These are phyloP conservation scores for Channa striata DNA, from an alignment of 2,797 vertebrate genomes.

Conservation along the genomic window DNA sequence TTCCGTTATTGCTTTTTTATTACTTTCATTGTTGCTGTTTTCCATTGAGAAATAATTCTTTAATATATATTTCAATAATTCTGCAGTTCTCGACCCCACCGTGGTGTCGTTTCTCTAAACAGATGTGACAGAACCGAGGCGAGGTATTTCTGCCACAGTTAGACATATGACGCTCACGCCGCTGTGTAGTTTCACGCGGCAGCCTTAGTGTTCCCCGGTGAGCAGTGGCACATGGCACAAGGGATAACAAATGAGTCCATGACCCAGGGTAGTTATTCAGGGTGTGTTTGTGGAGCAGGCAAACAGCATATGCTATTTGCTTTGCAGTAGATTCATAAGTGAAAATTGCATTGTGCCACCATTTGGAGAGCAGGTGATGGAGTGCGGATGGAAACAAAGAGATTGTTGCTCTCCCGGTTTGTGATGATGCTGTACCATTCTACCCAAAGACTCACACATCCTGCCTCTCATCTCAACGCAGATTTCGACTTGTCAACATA, in stretches of 20 bases:
- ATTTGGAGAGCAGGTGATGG: constrained; percentile 77
- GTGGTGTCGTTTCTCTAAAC: constrained; percentile 52
- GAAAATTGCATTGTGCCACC: constrained; percentile 81
- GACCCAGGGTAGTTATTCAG: constrained; percentile 77
- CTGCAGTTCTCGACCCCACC: constrained; percentile 45
- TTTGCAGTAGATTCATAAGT: constrained; percentile 78
- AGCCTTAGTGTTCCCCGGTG: constrained; percentile 72
- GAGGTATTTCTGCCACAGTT: constrained; percentile 60
- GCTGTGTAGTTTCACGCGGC: constrained; percentile 63
- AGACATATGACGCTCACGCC: constrained; percentile 61
- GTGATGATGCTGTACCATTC: constrained; percentile 54
- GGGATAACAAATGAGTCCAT: constrained; percentile 81
- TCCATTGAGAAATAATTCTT: constrained; percentile 82
- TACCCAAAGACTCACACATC: constrained; percentile 63
- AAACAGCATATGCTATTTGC: constrained; percentile 75
- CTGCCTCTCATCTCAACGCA: constrained; percentile 59
- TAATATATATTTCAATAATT: constrained; percentile 83
- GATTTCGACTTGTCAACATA: constrained; percentile 51
- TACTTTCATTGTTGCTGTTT: constrained; percentile 81
- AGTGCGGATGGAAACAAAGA: constrained; percentile 70
- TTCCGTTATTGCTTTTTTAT: constrained; percentile 83
- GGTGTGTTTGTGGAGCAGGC: constrained; percentile 71
- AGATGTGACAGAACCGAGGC: constrained; percentile 48
- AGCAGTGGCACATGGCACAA: constrained; percentile 77
- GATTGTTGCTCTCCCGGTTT: constrained; percentile 62